Evolutionary conservation across 2,113 vertebrate genomes (phyloP), one percentile per base, ranked within the genome.

Genomic region (Tapirus terrestris): DNA sequence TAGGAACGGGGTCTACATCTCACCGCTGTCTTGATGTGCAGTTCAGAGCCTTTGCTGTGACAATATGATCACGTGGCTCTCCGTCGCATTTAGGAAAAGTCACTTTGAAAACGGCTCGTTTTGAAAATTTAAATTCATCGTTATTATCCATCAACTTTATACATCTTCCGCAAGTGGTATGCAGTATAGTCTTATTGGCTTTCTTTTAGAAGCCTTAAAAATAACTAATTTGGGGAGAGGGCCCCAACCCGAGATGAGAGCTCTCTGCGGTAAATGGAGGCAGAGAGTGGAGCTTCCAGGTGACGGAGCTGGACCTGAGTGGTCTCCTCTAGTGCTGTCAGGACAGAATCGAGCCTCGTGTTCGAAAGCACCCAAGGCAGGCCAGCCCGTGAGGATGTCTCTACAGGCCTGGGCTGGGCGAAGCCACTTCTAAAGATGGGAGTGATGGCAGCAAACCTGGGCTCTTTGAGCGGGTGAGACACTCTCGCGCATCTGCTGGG

Each of bases 1-100:
- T 0, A 6, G 33, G 1, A 11, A 20, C 13, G 31, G 53, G n/a
- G 39, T 43, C 39, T 6, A 0, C 9, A 3, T 2, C 36, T n/a
- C 36, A 39, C 45, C 43, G 33, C 56, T 2, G 7, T 31, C 60
- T 60, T 20, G 36, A 75, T 9, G 4, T 36, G 53, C 29, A 3
- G 18, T 14, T 82, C 13, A 25, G 43, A 45, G 33, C 39, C 48
- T 89, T 39, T 63, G 61, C 70, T 72, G 1, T 1, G 5, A 11
- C 63, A 0, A 3, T 4, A 45, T 3, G 65, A 53, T 36, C 43
- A 11, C 36, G 65, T 6, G 45, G 6, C 33, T 60, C 21, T 6
- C 2, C 5, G 18, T 14, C 51, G 39, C n/a, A 14, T 63, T 60
- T 36, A 39, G 65, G 56, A 65, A 75, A 93, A 95, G 31, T 48